Percentiles rank a stretch among this genome's conserved stretches.
These are phyloP conservation scores for Hecatera dysodea DNA, from an alignment of 2,888 invertebrate genomes.

Conservation along the genomic window DNA sequence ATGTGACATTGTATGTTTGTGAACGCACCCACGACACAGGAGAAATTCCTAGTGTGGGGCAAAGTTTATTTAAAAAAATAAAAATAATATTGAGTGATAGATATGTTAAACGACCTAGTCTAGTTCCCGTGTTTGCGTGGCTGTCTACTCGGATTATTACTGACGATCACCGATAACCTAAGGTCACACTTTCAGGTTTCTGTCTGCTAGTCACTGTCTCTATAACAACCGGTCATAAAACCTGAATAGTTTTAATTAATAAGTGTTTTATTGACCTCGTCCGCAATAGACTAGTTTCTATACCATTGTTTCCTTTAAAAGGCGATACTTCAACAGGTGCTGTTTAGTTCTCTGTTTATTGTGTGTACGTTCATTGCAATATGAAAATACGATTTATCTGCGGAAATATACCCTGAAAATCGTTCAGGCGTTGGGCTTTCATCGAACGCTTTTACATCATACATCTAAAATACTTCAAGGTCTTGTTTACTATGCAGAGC, in stretches of 20 bases:
- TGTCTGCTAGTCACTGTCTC: not conserved
- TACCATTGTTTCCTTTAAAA: slow-evolving; percentile 48
- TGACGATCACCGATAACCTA: not conserved
- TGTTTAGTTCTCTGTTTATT: slow-evolving; percentile 1
- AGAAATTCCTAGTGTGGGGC: no score
- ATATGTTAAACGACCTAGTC: no score
- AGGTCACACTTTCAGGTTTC: slow-evolving; percentile 6
- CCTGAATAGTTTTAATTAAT: slow-evolving; percentile 11
- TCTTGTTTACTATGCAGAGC: slow-evolving; percentile 32
- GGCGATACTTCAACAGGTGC: slow-evolving; percentile 27
- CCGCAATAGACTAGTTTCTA: slow-evolving; percentile 15
- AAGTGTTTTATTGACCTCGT: slow-evolving; percentile 35
- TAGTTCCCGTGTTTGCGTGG: not conserved
- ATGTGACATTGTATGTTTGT: no score
- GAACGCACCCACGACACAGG: no score
- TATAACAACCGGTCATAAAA: slow-evolving; percentile 15
- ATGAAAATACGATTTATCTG: slow-evolving; percentile 7
- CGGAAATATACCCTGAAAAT: slow-evolving; percentile 24
- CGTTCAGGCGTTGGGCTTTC: slow-evolving; percentile 34
- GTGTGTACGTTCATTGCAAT: not conserved
- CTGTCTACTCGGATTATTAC: no score
- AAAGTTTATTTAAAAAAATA: no score
- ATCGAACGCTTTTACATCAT: slow-evolving; percentile 46
- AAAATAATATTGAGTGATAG: no score
- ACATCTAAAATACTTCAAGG: slow-evolving; percentile 44